Base-by-base conservation (phyloP, 2,797 vertebrate genomes). In the Myripristis jacobus region DNA sequence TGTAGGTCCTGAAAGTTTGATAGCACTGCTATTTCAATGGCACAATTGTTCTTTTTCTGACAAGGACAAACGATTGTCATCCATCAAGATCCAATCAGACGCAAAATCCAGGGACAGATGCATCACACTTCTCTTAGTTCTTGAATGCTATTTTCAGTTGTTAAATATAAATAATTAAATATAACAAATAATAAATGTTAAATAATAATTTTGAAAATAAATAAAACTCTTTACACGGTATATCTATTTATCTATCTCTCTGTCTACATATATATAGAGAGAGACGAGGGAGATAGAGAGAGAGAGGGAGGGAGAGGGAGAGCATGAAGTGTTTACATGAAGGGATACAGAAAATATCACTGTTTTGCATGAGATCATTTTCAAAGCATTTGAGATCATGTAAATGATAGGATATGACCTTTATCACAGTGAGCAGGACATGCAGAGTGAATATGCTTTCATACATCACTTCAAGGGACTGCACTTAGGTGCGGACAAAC, bases 351-450 rank as follows among this genome's bases (percentile, higher is more conserved):
- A 58, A 77, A 70, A 75, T 43, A 54, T 70, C 8, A 19, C 15
- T 36, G 19, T 55, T 74, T 73, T 36, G 51, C 65, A 47, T 12
- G 13, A 41, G 73, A 66, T 72, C 27, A 62, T 73, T 56, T 74
- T 51, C 50, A 68, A 77, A 78, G 65, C 79, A 65, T 88, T 92
- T 79, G 88, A 95, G 93, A 92, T 94, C 96, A 97, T 96, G 95
- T 94, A 96, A 97, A 96, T 96, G 91, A 95, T 75, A 95, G 85
- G 93, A 94, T 93, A 92, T 95, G 96, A 97, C 96, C 95, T 96
- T 96, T 96, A 95, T 95, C 94, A 95, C 92, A 94, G 92, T 88
- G 91, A 94, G 93, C 93, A 95, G 94, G 94, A 95, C 94, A 94
- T 89, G 91, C 89, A 88, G 94, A 94, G 93, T 88, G 92, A 93